These are phyloP conservation scores for Apocrypta bakeri DNA, from an alignment of 1,140 invertebrate genomes.

Conservation along the genomic window DNA sequence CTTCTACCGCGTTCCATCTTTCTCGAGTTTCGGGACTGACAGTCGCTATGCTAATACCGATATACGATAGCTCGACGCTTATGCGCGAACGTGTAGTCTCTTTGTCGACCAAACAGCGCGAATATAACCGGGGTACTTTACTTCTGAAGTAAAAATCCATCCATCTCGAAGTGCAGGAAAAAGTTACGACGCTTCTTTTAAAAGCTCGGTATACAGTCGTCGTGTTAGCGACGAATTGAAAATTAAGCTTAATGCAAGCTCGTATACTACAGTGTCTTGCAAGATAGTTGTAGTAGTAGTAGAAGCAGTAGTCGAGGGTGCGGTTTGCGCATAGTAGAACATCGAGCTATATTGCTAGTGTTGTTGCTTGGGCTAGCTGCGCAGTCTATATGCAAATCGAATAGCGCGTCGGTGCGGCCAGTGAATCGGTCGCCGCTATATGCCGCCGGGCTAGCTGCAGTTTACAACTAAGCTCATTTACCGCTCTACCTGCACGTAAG, in stretches of 20 bases:
- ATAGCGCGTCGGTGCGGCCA: neutral
- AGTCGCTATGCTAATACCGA: constrained; percentile 33
- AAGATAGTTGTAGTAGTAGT: too few species aligned
- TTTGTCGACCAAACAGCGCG: neutral
- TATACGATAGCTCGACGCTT: neutral
- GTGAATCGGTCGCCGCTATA: neutral
- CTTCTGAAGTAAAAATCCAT: neutral
- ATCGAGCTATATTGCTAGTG: neutral
- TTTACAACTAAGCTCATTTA: constrained; percentile 28
- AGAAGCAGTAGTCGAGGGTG: too few species aligned
- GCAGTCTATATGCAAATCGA: constrained; percentile 25
- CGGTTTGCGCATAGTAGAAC: neutral
- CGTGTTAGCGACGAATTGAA: neutral
- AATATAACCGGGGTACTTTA: neutral
- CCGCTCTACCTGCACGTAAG: neutral
- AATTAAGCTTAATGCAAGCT: neutral
- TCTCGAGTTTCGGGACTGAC: constrained; percentile 4
- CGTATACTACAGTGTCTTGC: neutral
- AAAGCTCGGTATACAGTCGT: neutral
- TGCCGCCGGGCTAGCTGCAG: neutral
- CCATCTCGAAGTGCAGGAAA: neutral
- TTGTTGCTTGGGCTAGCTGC: neutral
- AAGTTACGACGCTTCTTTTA: neutral
- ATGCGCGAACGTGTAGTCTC: neutral
- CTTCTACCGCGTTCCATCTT: neutral